Evolutionary conservation across 2,888 invertebrate species (phyloP).

Genomic region (Trissoscelio sp.): DNA sequence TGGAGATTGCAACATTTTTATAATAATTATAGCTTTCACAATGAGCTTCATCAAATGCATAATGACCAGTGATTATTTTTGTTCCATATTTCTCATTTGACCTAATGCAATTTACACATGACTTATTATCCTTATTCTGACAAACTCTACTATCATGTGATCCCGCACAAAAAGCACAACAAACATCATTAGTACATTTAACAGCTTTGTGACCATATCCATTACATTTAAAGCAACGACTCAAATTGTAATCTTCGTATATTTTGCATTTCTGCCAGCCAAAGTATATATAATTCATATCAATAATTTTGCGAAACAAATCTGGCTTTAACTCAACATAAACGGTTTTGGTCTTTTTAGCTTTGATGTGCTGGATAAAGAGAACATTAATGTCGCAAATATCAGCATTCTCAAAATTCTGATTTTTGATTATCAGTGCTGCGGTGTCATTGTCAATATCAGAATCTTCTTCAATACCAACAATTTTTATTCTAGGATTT

Average conservation of each 20-base stretch:
- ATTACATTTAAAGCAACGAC: slow-evolving; percentile 9
- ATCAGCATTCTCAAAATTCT: too few relatives aligned
- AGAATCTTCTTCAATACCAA: too few relatives aligned
- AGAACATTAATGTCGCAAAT: too few relatives aligned
- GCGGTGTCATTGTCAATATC: too few relatives aligned
- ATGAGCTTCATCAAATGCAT: background rate
- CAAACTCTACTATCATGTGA: background rate
- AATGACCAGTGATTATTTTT: background rate
- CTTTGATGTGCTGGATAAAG: too few relatives aligned
- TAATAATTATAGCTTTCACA: background rate
- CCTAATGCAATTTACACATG: background rate
- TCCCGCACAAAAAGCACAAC: background rate
- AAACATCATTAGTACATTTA: background rate
- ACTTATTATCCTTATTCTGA: background rate
- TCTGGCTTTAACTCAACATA: background rate
- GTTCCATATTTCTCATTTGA: background rate
- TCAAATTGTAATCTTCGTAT: background rate
- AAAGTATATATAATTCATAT: background rate
- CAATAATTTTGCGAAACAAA: background rate
- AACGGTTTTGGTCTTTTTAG: slow-evolving; percentile 1
- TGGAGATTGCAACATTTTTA: background rate
- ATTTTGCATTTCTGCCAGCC: slow-evolving; percentile 10
- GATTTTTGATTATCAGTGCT: too few relatives aligned
- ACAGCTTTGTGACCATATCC: background rate
- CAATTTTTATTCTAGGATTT: too few relatives aligned